These are phyloP conservation scores for Drosophila orena DNA, from an alignment of 1,140 invertebrate species.

Conservation along the genomic window DNA sequence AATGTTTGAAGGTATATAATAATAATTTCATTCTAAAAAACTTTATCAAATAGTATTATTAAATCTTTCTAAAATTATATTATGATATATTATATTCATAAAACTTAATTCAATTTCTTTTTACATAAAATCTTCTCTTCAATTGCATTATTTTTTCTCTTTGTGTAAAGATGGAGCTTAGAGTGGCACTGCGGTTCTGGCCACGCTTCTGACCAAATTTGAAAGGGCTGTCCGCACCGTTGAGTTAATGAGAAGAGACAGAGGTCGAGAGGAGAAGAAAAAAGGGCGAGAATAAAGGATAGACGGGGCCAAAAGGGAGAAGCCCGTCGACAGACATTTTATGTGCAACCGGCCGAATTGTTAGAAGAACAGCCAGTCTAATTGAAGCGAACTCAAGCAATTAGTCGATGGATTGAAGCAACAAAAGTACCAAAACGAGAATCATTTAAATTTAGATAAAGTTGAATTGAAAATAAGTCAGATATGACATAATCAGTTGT, in stretches of 20 bases:
- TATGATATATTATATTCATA: too few species aligned
- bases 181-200: slow-evolving; percentile 37
- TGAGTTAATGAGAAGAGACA: slow-evolving; percentile 74
- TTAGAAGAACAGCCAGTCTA: slow-evolving; percentile 55
- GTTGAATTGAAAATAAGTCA: not conserved
- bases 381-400: slow-evolving; percentile 65
- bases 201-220: slow-evolving; percentile 44
- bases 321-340: slow-evolving; percentile 53
- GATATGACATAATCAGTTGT: not conserved
- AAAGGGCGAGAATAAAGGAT: slow-evolving; percentile 4
- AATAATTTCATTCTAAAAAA: too few species aligned
- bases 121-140: too few species aligned
- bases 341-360: slow-evolving; percentile 62
- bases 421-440: slow-evolving; percentile 18
- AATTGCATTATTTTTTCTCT: slow-evolving; percentile 1
- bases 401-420: slow-evolving; percentile 55
- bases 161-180: slow-evolving; percentile 10
- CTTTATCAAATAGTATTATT: too few species aligned
- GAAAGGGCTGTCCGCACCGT: slow-evolving; percentile 63
- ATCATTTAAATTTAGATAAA: slow-evolving; percentile 5
- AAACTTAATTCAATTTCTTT: too few species aligned
- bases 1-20: too few species aligned
- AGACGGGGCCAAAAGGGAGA: not conserved
- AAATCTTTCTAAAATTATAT: too few species aligned
- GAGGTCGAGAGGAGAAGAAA: slow-evolving; percentile 14